Percentiles rank a stretch among this genome's conserved stretches.
These are phyloP conservation scores for Ptychoptera albimana DNA, from an alignment of 2,888 invertebrate species.

Conservation along the genomic window DNA sequence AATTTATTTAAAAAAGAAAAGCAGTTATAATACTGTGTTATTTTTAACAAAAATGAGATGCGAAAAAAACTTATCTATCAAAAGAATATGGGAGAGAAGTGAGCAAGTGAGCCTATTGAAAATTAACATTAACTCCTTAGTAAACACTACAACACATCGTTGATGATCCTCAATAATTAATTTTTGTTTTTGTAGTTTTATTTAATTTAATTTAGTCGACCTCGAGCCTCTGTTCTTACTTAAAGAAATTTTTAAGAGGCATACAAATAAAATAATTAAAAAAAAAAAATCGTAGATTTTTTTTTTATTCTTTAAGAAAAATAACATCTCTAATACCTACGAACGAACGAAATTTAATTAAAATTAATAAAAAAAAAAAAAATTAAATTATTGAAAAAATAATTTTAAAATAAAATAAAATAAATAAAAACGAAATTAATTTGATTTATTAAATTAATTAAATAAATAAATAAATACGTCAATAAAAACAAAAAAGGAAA, in stretches of 20 bases:
- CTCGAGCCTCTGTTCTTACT: constrained; percentile 26
- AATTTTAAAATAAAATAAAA: not conserved
- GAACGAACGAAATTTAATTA: not conserved
- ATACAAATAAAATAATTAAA: not conserved
- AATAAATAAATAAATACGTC: not conserved
- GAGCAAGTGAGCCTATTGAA: too few relatives aligned
- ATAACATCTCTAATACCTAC: not conserved
- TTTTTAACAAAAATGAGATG: too few relatives aligned
- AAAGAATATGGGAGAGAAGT: too few relatives aligned
- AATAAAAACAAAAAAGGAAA: not conserved
- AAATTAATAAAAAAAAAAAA: not conserved
- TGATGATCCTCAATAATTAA: not conserved
- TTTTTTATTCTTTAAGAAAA: not conserved
- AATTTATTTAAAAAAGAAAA: too few relatives aligned
- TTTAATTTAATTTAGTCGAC: constrained; percentile 21
- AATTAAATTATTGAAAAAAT: not conserved
- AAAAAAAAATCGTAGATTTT: too few relatives aligned
- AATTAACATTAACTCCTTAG: too few relatives aligned
- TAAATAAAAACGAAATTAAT: not conserved
- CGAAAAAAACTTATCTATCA: too few relatives aligned
- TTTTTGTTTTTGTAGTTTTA: constrained; percentile 1
- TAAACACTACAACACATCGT: not conserved
- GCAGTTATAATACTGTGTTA: too few relatives aligned
- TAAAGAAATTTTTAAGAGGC: not conserved
- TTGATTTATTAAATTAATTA: not conserved